These are phyloP conservation scores for Malurus leucopterus DNA, from an alignment of 2,797 vertebrate genomes.

Conservation along the genomic window DNA sequence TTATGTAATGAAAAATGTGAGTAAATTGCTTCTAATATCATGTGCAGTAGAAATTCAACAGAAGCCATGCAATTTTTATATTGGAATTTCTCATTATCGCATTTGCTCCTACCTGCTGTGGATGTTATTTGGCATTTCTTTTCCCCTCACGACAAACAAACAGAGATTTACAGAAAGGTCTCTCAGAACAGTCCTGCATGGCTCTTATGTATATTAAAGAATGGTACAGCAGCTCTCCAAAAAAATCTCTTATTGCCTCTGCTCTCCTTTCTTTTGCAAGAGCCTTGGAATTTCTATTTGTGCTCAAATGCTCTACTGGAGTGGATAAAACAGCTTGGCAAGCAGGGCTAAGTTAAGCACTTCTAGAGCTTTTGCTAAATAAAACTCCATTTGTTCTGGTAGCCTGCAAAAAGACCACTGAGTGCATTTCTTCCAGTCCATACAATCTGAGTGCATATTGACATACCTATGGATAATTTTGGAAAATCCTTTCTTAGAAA, in stretches of 20 bases:
- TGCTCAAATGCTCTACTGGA: not conserved
- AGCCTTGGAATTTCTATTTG: not conserved
- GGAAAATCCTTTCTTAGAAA: not conserved
- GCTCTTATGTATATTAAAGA: not conserved
- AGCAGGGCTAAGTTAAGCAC: not conserved
- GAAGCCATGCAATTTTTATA: conserved; percentile 55
- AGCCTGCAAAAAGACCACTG: not conserved
- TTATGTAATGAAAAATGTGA: conserved; percentile 57
- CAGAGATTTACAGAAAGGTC: conserved; percentile 6
- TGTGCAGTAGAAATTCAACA: conserved; percentile 5
- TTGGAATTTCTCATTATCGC: not conserved
- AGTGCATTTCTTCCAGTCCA: not conserved
- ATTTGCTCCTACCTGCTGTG: conserved; percentile 28
- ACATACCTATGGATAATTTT: not conserved
- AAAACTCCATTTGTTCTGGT: not conserved
- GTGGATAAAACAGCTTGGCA: not conserved
- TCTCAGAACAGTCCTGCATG: not conserved
- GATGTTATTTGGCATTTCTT: conserved; percentile 18
- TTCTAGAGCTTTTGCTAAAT: not conserved
- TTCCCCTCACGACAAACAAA: not conserved
- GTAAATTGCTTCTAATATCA: conserved; percentile 47
- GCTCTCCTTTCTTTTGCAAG: not conserved
- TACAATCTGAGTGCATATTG: not conserved
- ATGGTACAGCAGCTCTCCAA: not conserved
- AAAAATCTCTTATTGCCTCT: not conserved